Conservation (phyloP, 2,797 vertebrate species). For the Balearica regulorum region DNA sequence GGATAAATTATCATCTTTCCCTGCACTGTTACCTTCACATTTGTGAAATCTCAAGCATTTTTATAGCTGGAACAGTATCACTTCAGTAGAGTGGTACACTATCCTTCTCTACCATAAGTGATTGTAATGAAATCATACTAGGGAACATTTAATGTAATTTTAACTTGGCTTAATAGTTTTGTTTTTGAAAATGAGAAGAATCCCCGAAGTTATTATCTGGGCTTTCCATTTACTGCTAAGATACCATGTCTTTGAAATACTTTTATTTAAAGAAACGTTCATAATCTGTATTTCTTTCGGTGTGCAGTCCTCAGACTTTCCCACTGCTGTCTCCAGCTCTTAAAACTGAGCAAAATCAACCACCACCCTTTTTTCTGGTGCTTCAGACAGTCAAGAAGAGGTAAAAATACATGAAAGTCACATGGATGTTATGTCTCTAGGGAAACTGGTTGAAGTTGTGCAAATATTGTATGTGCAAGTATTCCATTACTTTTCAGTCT, state of each 20-base stretch:
- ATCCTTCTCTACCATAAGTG: not conserved
- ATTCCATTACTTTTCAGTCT: not conserved
- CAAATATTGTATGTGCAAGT: conserved; percentile 20
- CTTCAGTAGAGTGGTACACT: not conserved
- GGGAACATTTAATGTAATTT: not conserved
- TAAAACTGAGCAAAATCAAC: not conserved
- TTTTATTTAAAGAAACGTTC: not conserved
- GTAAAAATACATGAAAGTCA: conserved; percentile 5
- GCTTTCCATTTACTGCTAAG: not conserved
- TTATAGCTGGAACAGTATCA: not conserved
- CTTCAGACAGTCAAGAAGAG: not conserved
- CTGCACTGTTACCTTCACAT: not conserved
- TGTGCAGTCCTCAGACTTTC: not conserved
- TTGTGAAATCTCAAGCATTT: not conserved
- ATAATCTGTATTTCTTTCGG: not conserved
- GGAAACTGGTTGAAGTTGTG: conserved; percentile 6
- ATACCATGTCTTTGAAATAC: not conserved
- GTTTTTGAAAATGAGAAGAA: not conserved
- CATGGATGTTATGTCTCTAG: not conserved
- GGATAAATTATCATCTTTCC: not conserved
- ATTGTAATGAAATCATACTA: not conserved
- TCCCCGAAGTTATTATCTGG: not conserved
- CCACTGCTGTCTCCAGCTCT: not conserved
- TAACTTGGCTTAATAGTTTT: not conserved
- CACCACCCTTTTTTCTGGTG: not conserved